Base-by-base conservation (phyloP, 1,140 invertebrate species). In the Drosophila kikkawai region DNA sequence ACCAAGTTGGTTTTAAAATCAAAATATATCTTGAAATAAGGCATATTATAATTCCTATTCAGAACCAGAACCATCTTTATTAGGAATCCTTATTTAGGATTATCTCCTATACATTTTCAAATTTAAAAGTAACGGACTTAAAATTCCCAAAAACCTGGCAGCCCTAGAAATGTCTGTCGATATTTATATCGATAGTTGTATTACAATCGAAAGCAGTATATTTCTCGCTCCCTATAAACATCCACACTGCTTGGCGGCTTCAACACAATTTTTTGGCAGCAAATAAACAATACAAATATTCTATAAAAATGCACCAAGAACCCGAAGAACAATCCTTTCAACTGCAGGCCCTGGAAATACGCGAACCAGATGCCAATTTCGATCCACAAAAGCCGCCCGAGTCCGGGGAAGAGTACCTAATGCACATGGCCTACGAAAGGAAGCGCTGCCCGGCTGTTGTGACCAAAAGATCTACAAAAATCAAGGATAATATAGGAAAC, bases 401-500 rank as follows among this genome's bases (percentile, higher is more conserved):
- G 26, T 80, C 63, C 7, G 92, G 92, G 3, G 91, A 92, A 39
- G 91, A 92, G 60, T 93, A 80, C 68, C 50, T 93, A 11, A 92
- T 66, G 74, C 88, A 91, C 63, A 91, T 93, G 83, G 17, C 88
- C 9, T 91, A 93, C 45, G 92, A 93, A 44, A 76, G 92, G 9
- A 87, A 91, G 61, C 71, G 69, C 4, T 92, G 91, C 11, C 92
- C 92, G 0, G 92, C 87, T 0, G 82, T 93, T 7, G 81, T 93
- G 0, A 88, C 84, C 26, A 92, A 91, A 15, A 76, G 79, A 13
- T 82, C 75, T 0, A 7, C 56, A 0, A 85, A 85, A 55, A 79
- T 82, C 9, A 61, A n/a, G 17, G 55, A 58, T 4, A 15, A 61
- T 44, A 17, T 74, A 7, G n/a, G 8, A 4, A 55, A 42, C 15